phyloP scores from a whole-genome alignment of 1,140 invertebrate species.

The Drosophila jambulina region DNA sequence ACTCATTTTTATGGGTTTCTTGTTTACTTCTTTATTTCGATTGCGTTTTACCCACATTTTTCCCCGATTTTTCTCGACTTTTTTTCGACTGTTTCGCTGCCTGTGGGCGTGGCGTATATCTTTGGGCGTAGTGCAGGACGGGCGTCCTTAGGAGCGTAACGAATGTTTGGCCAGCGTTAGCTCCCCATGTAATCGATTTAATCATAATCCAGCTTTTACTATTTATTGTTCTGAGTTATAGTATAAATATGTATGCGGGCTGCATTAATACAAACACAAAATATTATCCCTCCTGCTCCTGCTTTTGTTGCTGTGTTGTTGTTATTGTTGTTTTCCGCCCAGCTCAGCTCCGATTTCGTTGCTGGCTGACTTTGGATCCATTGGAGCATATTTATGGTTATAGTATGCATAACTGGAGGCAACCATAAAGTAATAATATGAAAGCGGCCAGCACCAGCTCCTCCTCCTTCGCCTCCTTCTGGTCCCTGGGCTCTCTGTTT shows the following conservation, averaged over 20 bases:
- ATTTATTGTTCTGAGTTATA: conserved; percentile 84
- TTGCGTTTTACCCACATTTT: conserved; percentile 30
- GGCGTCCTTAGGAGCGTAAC: conserved; percentile 19
- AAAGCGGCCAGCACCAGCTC: conserved; percentile 44
- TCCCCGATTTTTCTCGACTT: conserved; percentile 1
- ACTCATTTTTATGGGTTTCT: conserved; percentile 70
- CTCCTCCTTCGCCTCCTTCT: neutral
- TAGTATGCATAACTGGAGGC: conserved; percentile 83
- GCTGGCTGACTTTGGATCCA: conserved; percentile 44
- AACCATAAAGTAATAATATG: conserved; percentile 82
- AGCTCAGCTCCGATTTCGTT: conserved; percentile 29
- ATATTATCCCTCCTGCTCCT: conserved; percentile 58
- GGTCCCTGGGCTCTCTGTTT: conserved; percentile 38
- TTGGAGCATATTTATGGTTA: conserved; percentile 80
- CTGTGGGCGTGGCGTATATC: conserved; percentile 64
- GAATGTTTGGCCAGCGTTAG: conserved; percentile 50
- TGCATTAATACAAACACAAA: conserved; percentile 83
- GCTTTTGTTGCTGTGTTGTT: neutral
- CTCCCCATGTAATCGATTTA: conserved; percentile 81
- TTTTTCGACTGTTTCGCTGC: conserved; percentile 10
- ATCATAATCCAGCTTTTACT: conserved; percentile 84
- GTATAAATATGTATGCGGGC: conserved; percentile 75
- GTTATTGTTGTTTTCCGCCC: conserved; percentile 32
- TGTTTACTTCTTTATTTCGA: conserved; percentile 58
- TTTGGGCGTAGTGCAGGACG: conserved; percentile 64